phyloP scores from a whole-genome alignment of 2,888 invertebrate genomes.

The Drosophila macrospina region DNA sequence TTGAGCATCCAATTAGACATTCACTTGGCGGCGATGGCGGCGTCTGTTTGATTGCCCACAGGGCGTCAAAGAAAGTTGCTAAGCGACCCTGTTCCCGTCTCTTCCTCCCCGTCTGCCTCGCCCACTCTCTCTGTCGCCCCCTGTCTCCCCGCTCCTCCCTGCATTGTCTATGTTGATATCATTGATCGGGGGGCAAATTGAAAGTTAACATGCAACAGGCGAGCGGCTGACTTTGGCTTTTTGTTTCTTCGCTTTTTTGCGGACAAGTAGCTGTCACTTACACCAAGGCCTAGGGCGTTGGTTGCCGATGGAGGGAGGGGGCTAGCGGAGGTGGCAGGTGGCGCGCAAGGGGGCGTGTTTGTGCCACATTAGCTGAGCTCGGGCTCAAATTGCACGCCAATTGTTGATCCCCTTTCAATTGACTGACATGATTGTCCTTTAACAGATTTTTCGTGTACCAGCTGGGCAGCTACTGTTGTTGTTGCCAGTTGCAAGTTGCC shows the following conservation, averaged over 20 bases:
- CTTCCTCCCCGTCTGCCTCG: slow-evolving; percentile 10
- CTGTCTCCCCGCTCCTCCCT: background rate
- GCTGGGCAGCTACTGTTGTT: slow-evolving; percentile 44
- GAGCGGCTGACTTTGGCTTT: background rate
- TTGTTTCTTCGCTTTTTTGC: slow-evolving; percentile 1
- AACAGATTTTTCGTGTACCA: slow-evolving; percentile 64
- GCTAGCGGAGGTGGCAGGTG: background rate
- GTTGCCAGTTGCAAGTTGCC: slow-evolving; percentile 13
- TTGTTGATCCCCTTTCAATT: slow-evolving; percentile 59
- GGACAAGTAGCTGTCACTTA: slow-evolving; percentile 66
- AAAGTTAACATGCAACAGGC: slow-evolving; percentile 72
- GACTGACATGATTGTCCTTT: slow-evolving; percentile 72
- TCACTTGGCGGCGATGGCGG: slow-evolving; percentile 56
- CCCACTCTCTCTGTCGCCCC: background rate
- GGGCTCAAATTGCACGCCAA: slow-evolving; percentile 42
- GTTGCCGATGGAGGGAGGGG: background rate
- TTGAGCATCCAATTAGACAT: slow-evolving; percentile 65
- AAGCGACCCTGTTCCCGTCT: too few species aligned
- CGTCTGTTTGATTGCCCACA: slow-evolving; percentile 38
- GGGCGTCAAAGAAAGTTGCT: slow-evolving; percentile 55
- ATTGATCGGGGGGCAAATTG: slow-evolving; percentile 64
- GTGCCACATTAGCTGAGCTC: slow-evolving; percentile 64
- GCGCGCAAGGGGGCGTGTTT: slow-evolving; percentile 10
- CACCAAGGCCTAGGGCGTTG: slow-evolving; percentile 32
- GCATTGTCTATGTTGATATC: slow-evolving; percentile 15